Evolutionary conservation across 2,797 vertebrate genomes (phyloP).

Genomic region (Rhadinocentrus ornatus): DNA sequence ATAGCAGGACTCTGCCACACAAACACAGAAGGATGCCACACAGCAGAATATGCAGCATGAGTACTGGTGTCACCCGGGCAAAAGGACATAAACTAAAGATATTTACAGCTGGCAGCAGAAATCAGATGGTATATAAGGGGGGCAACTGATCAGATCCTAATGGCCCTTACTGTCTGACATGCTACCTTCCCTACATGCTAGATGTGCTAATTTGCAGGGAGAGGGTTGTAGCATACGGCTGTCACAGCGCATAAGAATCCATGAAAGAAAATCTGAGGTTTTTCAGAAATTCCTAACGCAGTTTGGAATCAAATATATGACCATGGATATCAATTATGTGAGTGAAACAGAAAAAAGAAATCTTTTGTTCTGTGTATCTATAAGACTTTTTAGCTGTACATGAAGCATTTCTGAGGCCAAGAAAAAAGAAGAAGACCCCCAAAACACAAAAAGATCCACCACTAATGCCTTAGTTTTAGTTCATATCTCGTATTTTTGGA

Average conservation of each 20-base stretch:
- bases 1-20: slow-evolving; percentile 31
- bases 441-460: too few relatives aligned
- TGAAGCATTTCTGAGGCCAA: neutral
- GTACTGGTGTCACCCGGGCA: slow-evolving; percentile 2
- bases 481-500: too few relatives aligned
- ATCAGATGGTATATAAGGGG: neutral
- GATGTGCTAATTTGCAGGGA: neutral
- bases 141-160: slow-evolving; percentile 39
- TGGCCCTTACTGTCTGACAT: slow-evolving; percentile 33
- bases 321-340: neutral
- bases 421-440: too few relatives aligned
- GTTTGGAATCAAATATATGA: neutral
- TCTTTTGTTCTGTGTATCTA: neutral
- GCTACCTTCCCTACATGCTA: slow-evolving; percentile 20
- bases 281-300: slow-evolving; percentile 2
- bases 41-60: slow-evolving; percentile 13
- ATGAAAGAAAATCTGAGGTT: neutral
- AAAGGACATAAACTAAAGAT: slow-evolving; percentile 10
- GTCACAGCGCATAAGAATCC: neutral
- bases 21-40: slow-evolving; percentile 15
- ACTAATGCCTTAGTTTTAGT: too few relatives aligned
- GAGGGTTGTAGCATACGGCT: neutral
- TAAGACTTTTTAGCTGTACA: neutral
- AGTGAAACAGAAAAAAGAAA: neutral
- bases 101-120: slow-evolving; percentile 9